Conservation (phyloP, 2,888 invertebrate species). For the Oscheius myriophilus region DNA sequence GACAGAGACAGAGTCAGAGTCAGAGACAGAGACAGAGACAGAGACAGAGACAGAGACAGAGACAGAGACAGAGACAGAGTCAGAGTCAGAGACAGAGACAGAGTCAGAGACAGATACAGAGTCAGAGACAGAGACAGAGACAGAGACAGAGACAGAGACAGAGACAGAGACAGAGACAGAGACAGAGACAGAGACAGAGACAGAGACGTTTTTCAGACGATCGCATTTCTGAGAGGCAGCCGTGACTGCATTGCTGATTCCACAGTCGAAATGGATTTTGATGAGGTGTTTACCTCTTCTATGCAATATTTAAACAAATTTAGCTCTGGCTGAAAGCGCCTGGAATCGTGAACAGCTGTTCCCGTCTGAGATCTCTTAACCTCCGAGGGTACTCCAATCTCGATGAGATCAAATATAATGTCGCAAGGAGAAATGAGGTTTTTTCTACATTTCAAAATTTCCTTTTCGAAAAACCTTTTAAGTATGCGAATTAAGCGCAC, state of each 20-base stretch:
- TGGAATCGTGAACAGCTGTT: slow-evolving; percentile 19
- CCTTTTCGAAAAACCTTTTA: too few relatives aligned
- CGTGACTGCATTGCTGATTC: slow-evolving; percentile 16
- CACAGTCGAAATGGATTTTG: slow-evolving; percentile 7
- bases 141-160: too few relatives aligned
- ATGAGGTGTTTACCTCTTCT: background rate
- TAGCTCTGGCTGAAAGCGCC: slow-evolving; percentile 15
- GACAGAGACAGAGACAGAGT: too few relatives aligned
- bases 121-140: too few relatives aligned
- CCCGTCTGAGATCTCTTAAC: slow-evolving; percentile 9
- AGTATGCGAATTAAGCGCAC: too few relatives aligned
- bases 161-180: too few relatives aligned
- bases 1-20: too few relatives aligned
- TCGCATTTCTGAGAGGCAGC: background rate
- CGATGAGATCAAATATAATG: slow-evolving; percentile 27
- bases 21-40: too few relatives aligned
- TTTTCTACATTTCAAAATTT: background rate
- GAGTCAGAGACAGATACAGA: too few relatives aligned
- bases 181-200: too few relatives aligned
- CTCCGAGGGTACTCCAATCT: slow-evolving; percentile 17
- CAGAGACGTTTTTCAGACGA: background rate
- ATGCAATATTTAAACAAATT: background rate
- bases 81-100: too few relatives aligned
- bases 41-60: too few relatives aligned
- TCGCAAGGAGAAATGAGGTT: slow-evolving; percentile 10